Evolutionary conservation across 2,797 vertebrate genomes (phyloP), one percentile per base, ranked within the genome.

Genomic region (Mallotus villosus): DNA sequence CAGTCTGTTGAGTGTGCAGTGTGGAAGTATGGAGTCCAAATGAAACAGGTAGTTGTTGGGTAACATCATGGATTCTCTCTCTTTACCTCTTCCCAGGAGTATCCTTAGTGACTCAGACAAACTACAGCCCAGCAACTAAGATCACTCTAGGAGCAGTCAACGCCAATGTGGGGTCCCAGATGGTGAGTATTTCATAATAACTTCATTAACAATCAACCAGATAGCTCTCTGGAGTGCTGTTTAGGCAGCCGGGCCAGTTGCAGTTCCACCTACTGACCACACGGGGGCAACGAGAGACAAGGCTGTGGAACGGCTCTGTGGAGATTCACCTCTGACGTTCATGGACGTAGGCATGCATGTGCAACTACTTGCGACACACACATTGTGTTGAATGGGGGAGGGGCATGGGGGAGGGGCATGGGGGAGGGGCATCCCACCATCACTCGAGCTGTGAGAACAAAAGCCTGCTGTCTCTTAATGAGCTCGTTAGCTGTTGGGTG

Each of bases 81-180:
- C 77, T 65, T 72, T 58, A 66, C 58, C 73, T 65, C 74, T 66
- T 87, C 92, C 78, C 85, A 95, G 93, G 91, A 84, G 85, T 94
- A 90, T 92, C 92, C 72, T 77, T 94, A 84, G 90, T 93, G 59
- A 78, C 91, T 22, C 76, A 74, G 76, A 88, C 91, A 86, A 88
- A 82, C 84, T 92, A 90, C 87, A 94, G 90, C 79, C 91, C 92
- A 58, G 89, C 91, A 29, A 84, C 91, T 71, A 94, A 95, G 86
- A 93, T 93, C 84, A 94, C 92, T 57, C 88, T 95, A 84, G 93
- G 91, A 91, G 90, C 93, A 73, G 85, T 94, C 86, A 94, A 92
- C 80, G 92, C 94, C 82, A 94, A 94, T 92, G 92, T 94, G 81
- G 92, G 91, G 85, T 88, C 93, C 80, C 93, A 93, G 84, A 93